phyloP scores from a whole-genome alignment of 2,113 vertebrate genomes.

The Orthonyx spaldingii region DNA sequence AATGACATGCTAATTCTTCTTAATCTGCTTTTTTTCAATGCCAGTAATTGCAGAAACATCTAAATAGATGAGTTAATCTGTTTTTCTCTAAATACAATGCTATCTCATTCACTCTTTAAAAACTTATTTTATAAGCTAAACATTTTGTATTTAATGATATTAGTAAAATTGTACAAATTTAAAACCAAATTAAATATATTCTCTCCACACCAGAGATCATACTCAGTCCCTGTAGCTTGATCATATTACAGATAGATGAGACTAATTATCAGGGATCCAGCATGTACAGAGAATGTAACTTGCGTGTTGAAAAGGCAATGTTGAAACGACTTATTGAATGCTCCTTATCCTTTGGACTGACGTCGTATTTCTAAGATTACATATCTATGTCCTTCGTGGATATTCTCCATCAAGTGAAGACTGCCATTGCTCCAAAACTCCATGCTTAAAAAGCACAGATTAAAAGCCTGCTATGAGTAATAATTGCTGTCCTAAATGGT shows the following conservation, averaged over 20 bases:
- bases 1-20: conserved; percentile 16
- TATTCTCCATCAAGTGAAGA: conserved; percentile 17
- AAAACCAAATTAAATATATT: conserved; percentile 18
- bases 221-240: background rate
- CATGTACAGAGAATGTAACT: conserved; percentile 41
- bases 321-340: conserved; percentile 50
- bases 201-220: background rate
- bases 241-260: conserved; percentile 6
- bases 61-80: background rate
- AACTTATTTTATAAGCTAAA: background rate
- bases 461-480: conserved; percentile 25
- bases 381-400: conserved; percentile 12
- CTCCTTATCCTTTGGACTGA: conserved; percentile 36
- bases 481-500: conserved; percentile 45
- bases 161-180: background rate
- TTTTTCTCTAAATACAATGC: background rate
- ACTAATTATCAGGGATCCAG: conserved; percentile 59
- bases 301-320: conserved; percentile 50
- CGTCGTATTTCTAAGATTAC: conserved; percentile 51
- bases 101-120: background rate
- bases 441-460: conserved; percentile 46
- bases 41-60: background rate
- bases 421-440: conserved; percentile 2
- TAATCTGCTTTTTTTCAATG: background rate
- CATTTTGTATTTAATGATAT: background rate